Conservation (phyloP, 2,113 vertebrate genomes). For the Ctenodactylus gundi region DNA sequence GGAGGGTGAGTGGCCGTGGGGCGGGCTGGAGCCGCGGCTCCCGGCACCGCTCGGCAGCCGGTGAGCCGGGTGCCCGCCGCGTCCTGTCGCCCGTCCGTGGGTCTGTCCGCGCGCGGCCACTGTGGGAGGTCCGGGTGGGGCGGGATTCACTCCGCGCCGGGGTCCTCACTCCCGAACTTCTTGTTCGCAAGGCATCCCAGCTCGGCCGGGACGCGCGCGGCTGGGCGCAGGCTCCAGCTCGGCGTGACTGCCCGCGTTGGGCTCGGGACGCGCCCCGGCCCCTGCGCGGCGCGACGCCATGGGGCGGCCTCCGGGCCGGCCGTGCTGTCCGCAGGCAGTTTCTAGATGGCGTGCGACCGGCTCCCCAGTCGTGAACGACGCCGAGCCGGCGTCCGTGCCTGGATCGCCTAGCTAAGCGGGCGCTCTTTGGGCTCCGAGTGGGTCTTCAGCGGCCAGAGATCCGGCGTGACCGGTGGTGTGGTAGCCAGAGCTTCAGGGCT, state of each 20-base stretch:
- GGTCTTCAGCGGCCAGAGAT: neutral
- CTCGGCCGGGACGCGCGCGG: constrained; percentile 34
- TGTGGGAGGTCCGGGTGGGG: neutral
- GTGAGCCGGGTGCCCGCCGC: neutral
- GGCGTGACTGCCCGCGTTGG: neutral
- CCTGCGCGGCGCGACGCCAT: neutral
- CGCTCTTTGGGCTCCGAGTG: rapidly evolving
- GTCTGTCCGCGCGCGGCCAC: neutral
- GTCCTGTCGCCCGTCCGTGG: neutral
- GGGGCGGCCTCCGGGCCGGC: neutral
- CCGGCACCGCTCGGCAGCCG: neutral
- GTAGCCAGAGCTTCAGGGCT: neutral
- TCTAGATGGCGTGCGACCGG: neutral
- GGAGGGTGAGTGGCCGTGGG: constrained; percentile 64
- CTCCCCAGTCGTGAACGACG: neutral
- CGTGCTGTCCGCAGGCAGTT: neutral
- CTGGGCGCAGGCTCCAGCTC: constrained; percentile 17
- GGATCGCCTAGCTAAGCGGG: neutral
- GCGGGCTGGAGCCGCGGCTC: neutral
- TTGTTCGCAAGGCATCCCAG: constrained; percentile 28
- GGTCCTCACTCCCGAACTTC: constrained; percentile 44
- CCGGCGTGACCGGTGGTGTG: neutral
- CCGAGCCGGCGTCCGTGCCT: neutral
- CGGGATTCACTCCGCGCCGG: neutral
- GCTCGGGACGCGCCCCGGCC: neutral